Conservation (phyloP, 2,797 vertebrate species). For the Sebastiscus albofasciatus region DNA sequence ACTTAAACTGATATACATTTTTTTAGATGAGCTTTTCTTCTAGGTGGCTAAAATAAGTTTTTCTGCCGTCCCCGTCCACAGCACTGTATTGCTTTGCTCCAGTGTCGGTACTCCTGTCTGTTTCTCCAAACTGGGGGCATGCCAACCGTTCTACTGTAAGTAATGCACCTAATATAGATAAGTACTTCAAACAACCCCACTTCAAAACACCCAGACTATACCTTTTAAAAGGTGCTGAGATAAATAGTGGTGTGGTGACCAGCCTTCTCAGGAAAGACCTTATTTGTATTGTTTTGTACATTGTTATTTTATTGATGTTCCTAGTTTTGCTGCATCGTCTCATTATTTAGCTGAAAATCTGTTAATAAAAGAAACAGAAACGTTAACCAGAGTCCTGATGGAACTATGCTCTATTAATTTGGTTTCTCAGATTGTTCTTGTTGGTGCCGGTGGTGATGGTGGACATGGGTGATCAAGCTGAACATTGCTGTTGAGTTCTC, state of each 20-base stretch:
- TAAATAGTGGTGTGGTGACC: neutral
- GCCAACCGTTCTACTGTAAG: too few species aligned
- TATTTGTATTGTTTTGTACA: neutral
- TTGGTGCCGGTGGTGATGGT: conserved; percentile 31
- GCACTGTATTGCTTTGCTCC: too few species aligned
- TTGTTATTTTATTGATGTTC: neutral
- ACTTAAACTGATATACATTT: too few species aligned
- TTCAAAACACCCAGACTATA: too few species aligned
- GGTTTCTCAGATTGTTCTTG: conserved; percentile 47
- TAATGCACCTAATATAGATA: too few species aligned
- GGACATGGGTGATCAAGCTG: conserved; percentile 53
- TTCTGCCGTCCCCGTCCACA: too few species aligned
- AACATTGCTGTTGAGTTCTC: conserved; percentile 46
- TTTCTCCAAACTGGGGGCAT: too few species aligned
- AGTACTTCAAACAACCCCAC: too few species aligned
- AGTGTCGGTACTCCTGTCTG: too few species aligned
- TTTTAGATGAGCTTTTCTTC: too few species aligned
- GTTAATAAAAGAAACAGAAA: neutral
- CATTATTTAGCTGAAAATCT: neutral
- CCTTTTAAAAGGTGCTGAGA: neutral
- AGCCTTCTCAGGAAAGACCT: neutral
- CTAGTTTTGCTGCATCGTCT: neutral
- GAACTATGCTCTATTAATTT: neutral
- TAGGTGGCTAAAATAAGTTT: too few species aligned
- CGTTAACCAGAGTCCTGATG: neutral